Base-by-base conservation (phyloP, 2,797 vertebrate genomes). In the Morelia viridis region DNA sequence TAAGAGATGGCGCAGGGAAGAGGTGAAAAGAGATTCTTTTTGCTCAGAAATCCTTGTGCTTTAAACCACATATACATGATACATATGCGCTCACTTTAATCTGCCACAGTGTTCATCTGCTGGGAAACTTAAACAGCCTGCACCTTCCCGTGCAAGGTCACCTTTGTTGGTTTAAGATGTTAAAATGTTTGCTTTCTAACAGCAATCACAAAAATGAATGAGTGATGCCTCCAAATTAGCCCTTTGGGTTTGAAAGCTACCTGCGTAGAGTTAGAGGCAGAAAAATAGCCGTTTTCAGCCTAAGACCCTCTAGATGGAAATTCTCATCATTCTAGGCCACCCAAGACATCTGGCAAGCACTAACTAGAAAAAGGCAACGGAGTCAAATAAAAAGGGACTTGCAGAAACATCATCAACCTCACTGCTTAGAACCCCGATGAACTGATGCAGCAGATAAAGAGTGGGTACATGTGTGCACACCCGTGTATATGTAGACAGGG, bases 121-220 rank as follows among this genome's bases (percentile, higher is more conserved):
- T 19, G 53, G 41, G 11, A 87, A 91, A 85, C 26, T 92, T 50
- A 58, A 88, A 84, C 0, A 2, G 11, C 5, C 71, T 92, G 92
- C 5, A 64, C 85, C 22, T 31, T 65, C 41, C 89, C 68, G 65
- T 85, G 91, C 96, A 97, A 96, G 96, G 96, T 96, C 96, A 96
- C 96, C 94, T 96, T 95, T 89, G 65, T 92, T 91, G 35, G 19
- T 95, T 86, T 26, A 95, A 88, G 83, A 53, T 22, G 90, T 95
- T 65, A 41, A 91, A 89, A 92, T 92, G 90, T 94, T 95, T 93
- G 93, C 94, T 94, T 97, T 95, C 92, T 91, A 95, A 93, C 46
- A 95, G 89, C 87, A 89, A 94, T 91, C 94, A 92, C 65, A 8
- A 92, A 95, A 93, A n/a, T 93, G 90, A 94, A 94, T 91, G 86